Conservation (phyloP, 2,797 vertebrate genomes). For the Hypotaenidia okinawae region DNA sequence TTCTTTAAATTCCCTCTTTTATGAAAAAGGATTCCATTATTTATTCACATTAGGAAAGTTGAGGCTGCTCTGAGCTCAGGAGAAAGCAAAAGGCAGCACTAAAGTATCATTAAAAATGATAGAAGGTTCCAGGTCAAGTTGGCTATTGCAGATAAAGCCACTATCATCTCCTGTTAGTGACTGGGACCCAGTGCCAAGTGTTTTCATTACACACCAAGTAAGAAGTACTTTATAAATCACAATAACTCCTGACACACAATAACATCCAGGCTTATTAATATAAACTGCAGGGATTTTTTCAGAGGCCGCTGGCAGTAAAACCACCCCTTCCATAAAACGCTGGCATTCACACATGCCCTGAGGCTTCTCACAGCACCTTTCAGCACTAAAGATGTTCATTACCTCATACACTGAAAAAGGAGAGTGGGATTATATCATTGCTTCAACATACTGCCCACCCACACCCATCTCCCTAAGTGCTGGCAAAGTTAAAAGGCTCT, state of each 20-base stretch:
- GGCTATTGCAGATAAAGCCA: slow-evolving; percentile 70
- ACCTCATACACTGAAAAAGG: not conserved
- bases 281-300: slow-evolving; percentile 57
- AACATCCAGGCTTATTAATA: slow-evolving; percentile 78
- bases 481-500: not conserved
- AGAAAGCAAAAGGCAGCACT: slow-evolving; percentile 37
- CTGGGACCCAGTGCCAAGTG: slow-evolving; percentile 52
- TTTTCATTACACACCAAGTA: slow-evolving; percentile 72
- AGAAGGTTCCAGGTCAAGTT: slow-evolving; percentile 72
- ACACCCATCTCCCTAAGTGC: not conserved
- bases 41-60: not conserved
- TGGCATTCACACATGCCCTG: slow-evolving; percentile 57
- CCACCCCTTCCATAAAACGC: slow-evolving; percentile 58
- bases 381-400: slow-evolving; percentile 50
- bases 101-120: slow-evolving; percentile 62
- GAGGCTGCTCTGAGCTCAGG: not conserved
- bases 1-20: not conserved
- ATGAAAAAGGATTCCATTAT: not conserved
- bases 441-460: not conserved
- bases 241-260: slow-evolving; percentile 74
- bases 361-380: slow-evolving; percentile 58
- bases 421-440: not conserved
- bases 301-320: slow-evolving; percentile 69
- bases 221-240: slow-evolving; percentile 78
- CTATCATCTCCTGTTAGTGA: slow-evolving; percentile 62